These are phyloP conservation scores for Bombus impatiens DNA, from an alignment of 1,140 invertebrate species.

Conservation along the genomic window DNA sequence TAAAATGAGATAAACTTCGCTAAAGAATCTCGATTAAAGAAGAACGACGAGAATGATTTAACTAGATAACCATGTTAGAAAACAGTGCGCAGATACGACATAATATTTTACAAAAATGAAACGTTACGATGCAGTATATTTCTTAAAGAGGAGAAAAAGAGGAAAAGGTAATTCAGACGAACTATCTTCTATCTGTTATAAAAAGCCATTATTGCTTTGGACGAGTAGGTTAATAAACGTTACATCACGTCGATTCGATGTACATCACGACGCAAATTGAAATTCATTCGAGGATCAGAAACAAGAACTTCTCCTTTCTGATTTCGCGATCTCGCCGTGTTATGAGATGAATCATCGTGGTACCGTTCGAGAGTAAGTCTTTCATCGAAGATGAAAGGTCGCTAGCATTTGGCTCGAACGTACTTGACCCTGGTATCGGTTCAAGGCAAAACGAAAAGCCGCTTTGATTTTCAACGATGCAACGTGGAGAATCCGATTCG, in stretches of 20 bases:
- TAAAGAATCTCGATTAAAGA: too few species aligned
- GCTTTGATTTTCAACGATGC: slow-evolving; percentile 9
- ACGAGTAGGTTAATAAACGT: background rate
- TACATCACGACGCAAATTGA: background rate
- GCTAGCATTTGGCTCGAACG: background rate
- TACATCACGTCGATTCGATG: background rate
- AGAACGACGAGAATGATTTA: too few species aligned
- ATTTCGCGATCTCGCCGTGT: background rate
- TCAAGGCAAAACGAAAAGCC: slow-evolving; percentile 27
- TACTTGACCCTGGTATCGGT: slow-evolving; percentile 36
- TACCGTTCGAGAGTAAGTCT: slow-evolving; percentile 23
- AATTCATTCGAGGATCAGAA: background rate
- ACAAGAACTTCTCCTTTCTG: background rate
- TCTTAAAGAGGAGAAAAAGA: too few species aligned
- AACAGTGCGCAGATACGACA: too few species aligned
- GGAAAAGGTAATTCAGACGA: too few species aligned
- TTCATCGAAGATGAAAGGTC: slow-evolving; percentile 10
- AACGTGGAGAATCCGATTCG: background rate
- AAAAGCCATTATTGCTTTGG: background rate
- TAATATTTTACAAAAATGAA: too few species aligned
- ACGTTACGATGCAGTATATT: too few species aligned
- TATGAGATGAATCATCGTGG: slow-evolving; percentile 42
- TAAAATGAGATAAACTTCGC: too few species aligned
- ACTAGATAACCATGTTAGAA: too few species aligned
- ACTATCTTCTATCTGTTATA: too few species aligned